Evolutionary conservation across 2,113 vertebrate genomes (phyloP), one percentile per base, ranked within the genome.

Genomic region (Caloenas nicobarica): DNA sequence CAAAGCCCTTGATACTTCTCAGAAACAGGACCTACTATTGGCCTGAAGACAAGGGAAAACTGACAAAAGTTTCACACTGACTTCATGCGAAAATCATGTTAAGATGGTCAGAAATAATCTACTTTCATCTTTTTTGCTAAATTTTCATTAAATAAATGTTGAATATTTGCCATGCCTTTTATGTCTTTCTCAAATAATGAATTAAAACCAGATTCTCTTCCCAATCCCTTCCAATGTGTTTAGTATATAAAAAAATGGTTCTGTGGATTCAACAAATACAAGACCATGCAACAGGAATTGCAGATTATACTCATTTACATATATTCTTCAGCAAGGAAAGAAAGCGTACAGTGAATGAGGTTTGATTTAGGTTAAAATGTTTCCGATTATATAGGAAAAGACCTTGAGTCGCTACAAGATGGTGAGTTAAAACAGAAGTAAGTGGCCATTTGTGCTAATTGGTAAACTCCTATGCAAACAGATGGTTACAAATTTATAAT

Each of bases 201-300:
- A 95, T 95, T 82, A 88, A 93, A 92, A 76, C 1, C 65, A 94
- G 54, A 94, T 81, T 91, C 9, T 68, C 28, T 6, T 79, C 31
- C n/a, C 69, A 50, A 0, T 3, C 16, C 10, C 48, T 61, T 46
- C 48, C n/a, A 93, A 28, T 4, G 13, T 31, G 19, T 34, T 77
- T 72, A 73, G 5, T 9, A 36, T 18, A 7, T 21, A 6, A 60
- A 80, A 88, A 79, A 14, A 13, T 46, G 7, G 2, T 33, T 19
- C 25, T 38, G 29, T 50, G 28, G 21, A 54, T 70, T 74, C 36
- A 91, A 54, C 13, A 84, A 58, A 74, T 50, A 40, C 25, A 68
- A 25, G 15, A 81, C 40, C 4, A 16, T 26, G 17, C 17, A 76
- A 36, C 13, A 74, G 11, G 38, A 78, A 36, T 46, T 84, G 17